phyloP scores from a whole-genome alignment of 2,113 vertebrate species.

The Oriolus oriolus region DNA sequence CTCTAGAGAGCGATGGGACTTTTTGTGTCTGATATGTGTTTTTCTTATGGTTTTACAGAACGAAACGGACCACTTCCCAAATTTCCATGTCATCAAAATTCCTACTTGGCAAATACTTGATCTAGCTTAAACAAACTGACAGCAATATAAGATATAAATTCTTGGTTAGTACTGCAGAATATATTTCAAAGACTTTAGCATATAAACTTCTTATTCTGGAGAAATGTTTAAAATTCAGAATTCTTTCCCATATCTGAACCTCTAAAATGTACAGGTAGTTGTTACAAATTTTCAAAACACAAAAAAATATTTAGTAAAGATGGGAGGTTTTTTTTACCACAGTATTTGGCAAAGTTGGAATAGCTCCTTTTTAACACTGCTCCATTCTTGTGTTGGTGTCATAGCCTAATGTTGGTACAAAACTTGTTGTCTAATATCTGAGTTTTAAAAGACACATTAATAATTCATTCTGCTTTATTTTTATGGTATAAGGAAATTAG shows the following conservation, averaged over 20 bases:
- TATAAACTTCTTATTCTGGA: background rate
- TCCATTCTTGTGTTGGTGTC: background rate
- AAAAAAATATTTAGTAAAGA: background rate
- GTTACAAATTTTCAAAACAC: background rate
- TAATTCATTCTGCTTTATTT: background rate
- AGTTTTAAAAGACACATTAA: background rate
- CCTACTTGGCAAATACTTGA: background rate
- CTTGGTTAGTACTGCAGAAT: background rate
- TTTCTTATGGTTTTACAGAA: background rate
- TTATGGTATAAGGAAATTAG: background rate
- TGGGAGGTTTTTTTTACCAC: too few relatives aligned
- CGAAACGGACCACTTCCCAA: background rate
- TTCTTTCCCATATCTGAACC: background rate
- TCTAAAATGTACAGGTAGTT: background rate
- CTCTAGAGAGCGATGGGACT: background rate
- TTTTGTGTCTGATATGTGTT: background rate
- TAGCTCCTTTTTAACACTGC: background rate
- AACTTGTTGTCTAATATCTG: background rate
- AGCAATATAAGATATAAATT: background rate
- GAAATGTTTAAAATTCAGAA: background rate
- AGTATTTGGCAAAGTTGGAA: background rate
- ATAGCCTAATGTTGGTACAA: background rate
- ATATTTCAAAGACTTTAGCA: background rate
- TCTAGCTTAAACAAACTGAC: background rate
- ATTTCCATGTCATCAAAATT: background rate